Percentiles rank a stretch among this genome's conserved stretches.
These are phyloP conservation scores for Necrosyrtes monachus DNA, from an alignment of 2,797 vertebrate genomes.

Conservation along the genomic window DNA sequence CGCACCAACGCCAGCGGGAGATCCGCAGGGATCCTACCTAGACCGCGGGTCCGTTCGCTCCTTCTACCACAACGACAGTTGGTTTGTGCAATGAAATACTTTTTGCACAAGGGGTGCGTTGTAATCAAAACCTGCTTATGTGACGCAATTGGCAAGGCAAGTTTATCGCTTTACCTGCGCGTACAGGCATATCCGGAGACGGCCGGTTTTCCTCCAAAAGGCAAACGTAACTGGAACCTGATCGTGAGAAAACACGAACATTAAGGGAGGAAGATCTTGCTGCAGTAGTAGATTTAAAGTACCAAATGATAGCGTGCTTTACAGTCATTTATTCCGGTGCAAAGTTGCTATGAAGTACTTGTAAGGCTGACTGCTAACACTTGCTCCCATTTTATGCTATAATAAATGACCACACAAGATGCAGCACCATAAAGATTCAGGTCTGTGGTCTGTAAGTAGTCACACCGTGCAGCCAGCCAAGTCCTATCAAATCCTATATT, in stretches of 20 bases:
- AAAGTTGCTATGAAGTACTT: not conserved
- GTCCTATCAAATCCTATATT: slow-evolving; percentile 12
- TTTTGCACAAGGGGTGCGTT: not conserved
- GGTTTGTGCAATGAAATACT: not conserved
- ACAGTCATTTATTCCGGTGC: not conserved
- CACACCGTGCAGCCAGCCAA: not conserved
- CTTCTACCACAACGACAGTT: not conserved
- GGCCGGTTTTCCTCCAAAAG: not conserved
- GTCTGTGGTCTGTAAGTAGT: not conserved
- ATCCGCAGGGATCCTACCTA: not conserved
- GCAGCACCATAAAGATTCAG: not conserved
- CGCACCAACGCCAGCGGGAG: rapidly evolving
- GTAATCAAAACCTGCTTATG: not conserved
- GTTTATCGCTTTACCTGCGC: not conserved
- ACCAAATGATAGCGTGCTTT: not conserved
- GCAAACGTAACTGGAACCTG: not conserved
- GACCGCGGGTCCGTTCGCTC: not conserved
- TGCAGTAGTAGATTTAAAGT: not conserved
- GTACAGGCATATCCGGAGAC: not conserved
- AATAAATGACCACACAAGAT: not conserved
- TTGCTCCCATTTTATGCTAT: not conserved
- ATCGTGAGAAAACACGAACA: not conserved
- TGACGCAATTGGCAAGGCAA: not conserved
- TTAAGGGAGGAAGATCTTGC: not conserved
- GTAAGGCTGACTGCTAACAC: not conserved